A percentile compares a stretch with the other conserved stretches of the same genome.
These are phyloP conservation scores for Paradoxurus hermaphroditus DNA, from an alignment of 2,113 vertebrate species.

Conservation along the genomic window DNA sequence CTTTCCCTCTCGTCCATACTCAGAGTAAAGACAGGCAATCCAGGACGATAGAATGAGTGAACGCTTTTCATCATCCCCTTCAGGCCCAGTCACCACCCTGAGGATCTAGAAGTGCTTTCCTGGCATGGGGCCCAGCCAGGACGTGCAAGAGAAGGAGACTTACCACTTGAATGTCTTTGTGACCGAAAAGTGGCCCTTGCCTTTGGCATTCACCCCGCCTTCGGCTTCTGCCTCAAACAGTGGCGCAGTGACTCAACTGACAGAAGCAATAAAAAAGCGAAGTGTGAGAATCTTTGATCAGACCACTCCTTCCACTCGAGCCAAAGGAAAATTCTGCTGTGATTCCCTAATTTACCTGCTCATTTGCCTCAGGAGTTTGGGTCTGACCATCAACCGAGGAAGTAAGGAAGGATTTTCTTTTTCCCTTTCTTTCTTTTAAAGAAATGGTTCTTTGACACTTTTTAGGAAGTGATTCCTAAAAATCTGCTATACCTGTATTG, in stretches of 20 bases:
- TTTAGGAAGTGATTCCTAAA: neutral
- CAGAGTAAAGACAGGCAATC: neutral
- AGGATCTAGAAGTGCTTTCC: neutral
- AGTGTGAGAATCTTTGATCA: neutral
- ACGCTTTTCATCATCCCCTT: neutral
- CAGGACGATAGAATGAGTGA: neutral
- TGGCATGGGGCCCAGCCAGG: neutral
- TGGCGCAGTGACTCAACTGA: neutral
- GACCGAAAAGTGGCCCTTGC: neutral
- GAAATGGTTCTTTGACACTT: neutral
- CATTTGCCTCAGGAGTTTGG: neutral
- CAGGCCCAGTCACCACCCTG: neutral
- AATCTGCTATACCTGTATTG: neutral
- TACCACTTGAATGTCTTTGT: conserved; percentile 10
- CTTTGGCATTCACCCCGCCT: neutral
- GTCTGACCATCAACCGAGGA: neutral
- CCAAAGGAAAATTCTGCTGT: conserved; percentile 5
- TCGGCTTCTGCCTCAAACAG: neutral
- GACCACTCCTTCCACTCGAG: neutral
- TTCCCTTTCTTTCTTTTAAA: neutral
- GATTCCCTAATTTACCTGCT: neutral
- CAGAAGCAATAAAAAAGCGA: neutral
- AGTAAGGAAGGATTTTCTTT: neutral
- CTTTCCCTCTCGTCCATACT: neutral
- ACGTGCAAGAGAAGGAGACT: neutral